These are phyloP conservation scores for Troides aeacus DNA, from an alignment of 2,888 invertebrate species.

Conservation along the genomic window DNA sequence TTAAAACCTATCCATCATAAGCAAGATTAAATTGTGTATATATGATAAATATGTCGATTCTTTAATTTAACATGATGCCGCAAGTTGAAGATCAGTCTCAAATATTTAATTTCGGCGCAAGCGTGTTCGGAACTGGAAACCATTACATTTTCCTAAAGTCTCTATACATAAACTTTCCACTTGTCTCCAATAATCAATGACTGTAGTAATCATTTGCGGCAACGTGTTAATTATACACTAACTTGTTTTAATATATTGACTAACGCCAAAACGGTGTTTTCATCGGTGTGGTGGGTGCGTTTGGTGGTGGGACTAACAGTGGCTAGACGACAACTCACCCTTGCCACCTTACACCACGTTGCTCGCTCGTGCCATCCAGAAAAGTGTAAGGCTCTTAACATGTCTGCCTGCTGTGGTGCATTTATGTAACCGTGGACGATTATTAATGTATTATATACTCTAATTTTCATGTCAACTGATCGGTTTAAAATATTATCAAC, in stretches of 20 bases:
- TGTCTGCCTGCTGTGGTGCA: slow-evolving; percentile 46
- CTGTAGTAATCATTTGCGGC: neutral
- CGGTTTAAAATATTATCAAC: neutral
- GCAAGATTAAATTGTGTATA: neutral
- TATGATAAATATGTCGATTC: neutral
- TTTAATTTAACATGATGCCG: neutral
- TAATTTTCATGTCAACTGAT: neutral
- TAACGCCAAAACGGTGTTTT: slow-evolving; percentile 59
- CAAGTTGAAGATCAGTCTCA: too few species aligned
- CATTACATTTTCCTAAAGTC: too few species aligned
- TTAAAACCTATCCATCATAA: neutral
- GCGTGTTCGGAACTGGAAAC: too few species aligned
- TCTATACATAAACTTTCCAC: too few species aligned
- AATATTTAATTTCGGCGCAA: too few species aligned
- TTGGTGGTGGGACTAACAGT: slow-evolving; percentile 78
- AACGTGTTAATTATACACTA: slow-evolving; percentile 4
- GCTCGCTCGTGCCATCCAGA: slow-evolving; percentile 84
- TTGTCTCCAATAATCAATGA: too few species aligned
- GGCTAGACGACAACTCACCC: slow-evolving; percentile 88
- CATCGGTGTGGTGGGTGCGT: slow-evolving; percentile 56
- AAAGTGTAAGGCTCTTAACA: slow-evolving; percentile 83
- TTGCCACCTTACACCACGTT: slow-evolving; percentile 84
- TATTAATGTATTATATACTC: slow-evolving; percentile 3
- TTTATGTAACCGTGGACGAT: slow-evolving; percentile 30
- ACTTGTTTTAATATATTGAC: slow-evolving; percentile 33